A percentile compares a stretch with the other conserved stretches of the same genome.
Conservation (phyloP, 2,888 invertebrate genomes). For the Cantharis flavilabris region DNA sequence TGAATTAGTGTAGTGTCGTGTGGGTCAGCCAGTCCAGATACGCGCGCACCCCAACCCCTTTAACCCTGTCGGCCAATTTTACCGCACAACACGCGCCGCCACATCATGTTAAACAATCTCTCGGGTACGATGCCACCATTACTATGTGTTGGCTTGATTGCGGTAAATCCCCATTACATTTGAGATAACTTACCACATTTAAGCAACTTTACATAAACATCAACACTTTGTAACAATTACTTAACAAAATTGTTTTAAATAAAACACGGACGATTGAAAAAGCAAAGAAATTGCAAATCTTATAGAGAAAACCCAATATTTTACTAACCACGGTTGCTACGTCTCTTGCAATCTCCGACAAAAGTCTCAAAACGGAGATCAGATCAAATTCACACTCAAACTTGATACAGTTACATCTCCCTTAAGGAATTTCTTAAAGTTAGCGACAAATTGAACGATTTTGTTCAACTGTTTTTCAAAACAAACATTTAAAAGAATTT, state of each 20-base stretch:
- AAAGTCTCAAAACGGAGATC: not conserved
- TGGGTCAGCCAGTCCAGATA: slow-evolving; percentile 35
- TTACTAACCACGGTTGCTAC: not conserved
- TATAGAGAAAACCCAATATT: not conserved
- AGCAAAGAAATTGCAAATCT: slow-evolving; percentile 8
- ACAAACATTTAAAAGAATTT: not conserved
- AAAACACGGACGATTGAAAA: not conserved
- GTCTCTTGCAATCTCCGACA: not conserved
- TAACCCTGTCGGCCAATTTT: slow-evolving; percentile 23
- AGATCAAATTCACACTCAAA: not conserved
- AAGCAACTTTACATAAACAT: not conserved
- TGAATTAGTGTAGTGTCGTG: slow-evolving; percentile 46
- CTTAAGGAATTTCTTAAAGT: not conserved
- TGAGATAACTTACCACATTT: not conserved
- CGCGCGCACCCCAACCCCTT: slow-evolving; percentile 27
- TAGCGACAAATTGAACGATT: not conserved
- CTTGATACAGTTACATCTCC: not conserved
- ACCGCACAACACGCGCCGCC: slow-evolving; percentile 30
- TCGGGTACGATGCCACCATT: slow-evolving; percentile 28
- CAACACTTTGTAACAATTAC: not conserved
- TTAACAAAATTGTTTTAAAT: not conserved
- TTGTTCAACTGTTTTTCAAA: not conserved
- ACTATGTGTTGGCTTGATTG: slow-evolving; percentile 27
- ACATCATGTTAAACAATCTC: slow-evolving; percentile 32
- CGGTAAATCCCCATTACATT: slow-evolving; percentile 11